Percentiles rank a stretch among this genome's conserved stretches.
Conservation (phyloP, 2,113 vertebrate genomes). For the Microtus montanus region DNA sequence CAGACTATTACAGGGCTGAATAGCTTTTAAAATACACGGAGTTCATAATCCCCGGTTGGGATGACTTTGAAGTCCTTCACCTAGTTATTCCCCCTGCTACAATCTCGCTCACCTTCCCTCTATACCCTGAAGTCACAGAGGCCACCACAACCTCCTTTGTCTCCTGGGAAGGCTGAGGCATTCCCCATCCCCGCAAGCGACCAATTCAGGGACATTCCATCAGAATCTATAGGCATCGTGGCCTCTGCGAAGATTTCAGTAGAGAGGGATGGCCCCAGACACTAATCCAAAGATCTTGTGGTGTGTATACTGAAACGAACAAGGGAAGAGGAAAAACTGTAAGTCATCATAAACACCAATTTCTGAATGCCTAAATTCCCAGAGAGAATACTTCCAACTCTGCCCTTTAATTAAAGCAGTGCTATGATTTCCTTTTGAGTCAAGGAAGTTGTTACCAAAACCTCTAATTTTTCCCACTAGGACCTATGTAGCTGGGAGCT, state of each 20-base stretch:
- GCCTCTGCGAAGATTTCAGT: constrained; percentile 17
- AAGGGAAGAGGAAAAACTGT: neutral
- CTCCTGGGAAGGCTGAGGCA: neutral
- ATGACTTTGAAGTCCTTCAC: constrained; percentile 42
- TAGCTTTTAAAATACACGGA: constrained; percentile 14
- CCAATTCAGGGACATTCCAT: neutral
- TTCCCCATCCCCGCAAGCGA: neutral
- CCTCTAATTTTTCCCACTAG: constrained; percentile 74
- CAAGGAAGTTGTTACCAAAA: constrained; percentile 66
- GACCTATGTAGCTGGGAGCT: constrained; percentile 66
- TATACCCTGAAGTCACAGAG: neutral
- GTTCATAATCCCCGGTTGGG: neutral
- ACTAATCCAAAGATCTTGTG: constrained; percentile 40
- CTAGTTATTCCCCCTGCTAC: neutral
- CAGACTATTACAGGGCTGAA: neutral
- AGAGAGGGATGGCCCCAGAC: constrained; percentile 35
- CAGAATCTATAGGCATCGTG: neutral
- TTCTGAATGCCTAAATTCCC: constrained; percentile 64
- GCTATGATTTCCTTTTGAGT: constrained; percentile 62
- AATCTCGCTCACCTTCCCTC: neutral
- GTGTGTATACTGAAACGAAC: constrained; percentile 48
- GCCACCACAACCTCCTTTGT: neutral
- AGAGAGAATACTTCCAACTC: constrained; percentile 60
- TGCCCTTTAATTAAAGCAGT: constrained; percentile 77
- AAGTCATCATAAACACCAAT: constrained; percentile 54